A percentile compares a stretch with the other conserved stretches of the same genome.
phyloP scores from a whole-genome alignment of 2,113 vertebrate species.

The Neoarius graeffei region DNA sequence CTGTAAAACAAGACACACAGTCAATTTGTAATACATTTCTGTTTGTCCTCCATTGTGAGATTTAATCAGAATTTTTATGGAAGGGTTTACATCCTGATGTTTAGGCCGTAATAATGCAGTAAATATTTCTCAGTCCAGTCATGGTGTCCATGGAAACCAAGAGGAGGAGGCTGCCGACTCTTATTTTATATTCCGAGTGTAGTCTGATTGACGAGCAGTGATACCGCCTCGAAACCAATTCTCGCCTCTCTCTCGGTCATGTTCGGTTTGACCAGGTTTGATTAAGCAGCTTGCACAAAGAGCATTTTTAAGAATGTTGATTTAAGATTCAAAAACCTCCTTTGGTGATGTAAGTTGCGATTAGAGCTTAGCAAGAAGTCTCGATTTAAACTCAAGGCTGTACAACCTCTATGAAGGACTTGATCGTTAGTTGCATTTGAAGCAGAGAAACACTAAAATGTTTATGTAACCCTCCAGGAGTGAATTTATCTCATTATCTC shows the following conservation, averaged over 20 bases:
- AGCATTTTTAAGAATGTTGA: background rate
- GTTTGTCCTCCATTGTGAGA: constrained; percentile 8
- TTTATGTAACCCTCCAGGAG: background rate
- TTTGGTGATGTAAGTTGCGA: background rate
- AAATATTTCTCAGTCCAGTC: constrained; percentile 39
- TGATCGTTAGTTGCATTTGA: background rate
- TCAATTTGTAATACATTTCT: background rate
- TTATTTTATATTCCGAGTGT: constrained; percentile 7
- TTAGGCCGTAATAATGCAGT: background rate
- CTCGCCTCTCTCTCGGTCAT: background rate
- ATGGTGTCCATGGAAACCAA: constrained; percentile 68
- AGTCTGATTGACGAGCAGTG: constrained; percentile 15
- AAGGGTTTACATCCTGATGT: constrained; percentile 10
- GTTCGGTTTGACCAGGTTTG: background rate
- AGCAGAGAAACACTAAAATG: background rate
- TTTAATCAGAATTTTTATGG: constrained; percentile 19
- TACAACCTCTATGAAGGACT: background rate
- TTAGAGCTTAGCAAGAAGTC: background rate
- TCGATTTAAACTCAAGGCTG: background rate
- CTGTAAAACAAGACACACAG: background rate
- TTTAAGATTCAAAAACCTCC: background rate
- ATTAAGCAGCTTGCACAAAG: background rate
- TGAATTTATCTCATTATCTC: background rate
- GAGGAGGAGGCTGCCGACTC: constrained; percentile 49
- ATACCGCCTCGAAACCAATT: background rate